Conservation (phyloP, 92 coral and sea anemone genomes). For the Anthopleura xanthogrammica region DNA sequence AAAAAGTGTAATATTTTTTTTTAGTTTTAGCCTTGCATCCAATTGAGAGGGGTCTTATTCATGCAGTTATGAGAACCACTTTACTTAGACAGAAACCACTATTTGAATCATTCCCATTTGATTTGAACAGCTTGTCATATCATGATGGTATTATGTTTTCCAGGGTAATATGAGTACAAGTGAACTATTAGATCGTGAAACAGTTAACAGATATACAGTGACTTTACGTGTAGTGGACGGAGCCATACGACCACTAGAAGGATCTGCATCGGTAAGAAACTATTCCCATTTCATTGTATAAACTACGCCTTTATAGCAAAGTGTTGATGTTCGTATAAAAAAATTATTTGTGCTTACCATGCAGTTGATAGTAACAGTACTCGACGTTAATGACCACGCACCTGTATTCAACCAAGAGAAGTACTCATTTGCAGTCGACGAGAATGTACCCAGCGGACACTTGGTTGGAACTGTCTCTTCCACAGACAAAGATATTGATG, state of each 20-base stretch:
- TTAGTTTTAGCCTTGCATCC: too few species aligned
- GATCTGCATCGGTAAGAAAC: conserved; percentile 65
- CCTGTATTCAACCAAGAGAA: conserved; percentile 58
- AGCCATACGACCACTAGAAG: conserved; percentile 66
- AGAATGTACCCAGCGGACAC: conserved; percentile 44
- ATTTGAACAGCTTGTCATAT: too few species aligned
- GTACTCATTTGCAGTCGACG: conserved; percentile 51
- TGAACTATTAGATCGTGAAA: conserved; percentile 62
- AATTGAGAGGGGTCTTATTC: too few species aligned
- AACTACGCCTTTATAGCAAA: background rate
- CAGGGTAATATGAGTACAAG: conserved; percentile 79
- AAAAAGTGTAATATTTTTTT: too few species aligned
- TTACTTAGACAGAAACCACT: too few species aligned
- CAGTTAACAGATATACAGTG: conserved; percentile 40
- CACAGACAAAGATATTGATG: conserved; percentile 57
- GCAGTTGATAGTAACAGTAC: conserved; percentile 67
- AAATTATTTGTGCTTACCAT: background rate
- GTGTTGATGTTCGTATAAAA: too few species aligned
- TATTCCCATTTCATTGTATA: too few species aligned
- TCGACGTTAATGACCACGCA: conserved; percentile 73
- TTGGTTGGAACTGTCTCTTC: conserved; percentile 52
- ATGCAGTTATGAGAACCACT: too few species aligned
- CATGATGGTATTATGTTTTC: background rate
- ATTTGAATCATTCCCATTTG: too few species aligned
- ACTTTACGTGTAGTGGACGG: conserved; percentile 69